These are phyloP conservation scores for Exocentrus adspersus DNA, from an alignment of 2,888 invertebrate genomes.

Conservation along the genomic window DNA sequence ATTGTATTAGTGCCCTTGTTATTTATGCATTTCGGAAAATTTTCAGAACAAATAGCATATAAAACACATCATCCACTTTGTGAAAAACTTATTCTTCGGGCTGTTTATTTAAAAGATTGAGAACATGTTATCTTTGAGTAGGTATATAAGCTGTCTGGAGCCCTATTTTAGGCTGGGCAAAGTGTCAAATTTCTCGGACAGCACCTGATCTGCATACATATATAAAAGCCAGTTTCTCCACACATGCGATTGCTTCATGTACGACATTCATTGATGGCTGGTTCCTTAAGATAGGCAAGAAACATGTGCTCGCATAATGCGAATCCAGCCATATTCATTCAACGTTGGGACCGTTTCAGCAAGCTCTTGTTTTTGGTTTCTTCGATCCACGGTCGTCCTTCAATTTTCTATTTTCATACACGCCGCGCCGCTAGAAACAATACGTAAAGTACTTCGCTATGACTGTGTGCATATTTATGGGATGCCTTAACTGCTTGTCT, in stretches of 20 bases:
- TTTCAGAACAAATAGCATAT: too few relatives aligned
- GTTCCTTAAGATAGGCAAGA: slow-evolving; percentile 52
- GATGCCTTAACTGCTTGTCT: slow-evolving; percentile 42
- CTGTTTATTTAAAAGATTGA: not conserved
- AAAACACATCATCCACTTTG: too few relatives aligned
- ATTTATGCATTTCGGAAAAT: too few relatives aligned
- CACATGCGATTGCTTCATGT: slow-evolving; percentile 41
- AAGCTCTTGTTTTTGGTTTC: slow-evolving; percentile 21
- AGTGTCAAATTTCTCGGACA: slow-evolving; percentile 25
- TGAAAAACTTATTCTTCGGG: too few relatives aligned
- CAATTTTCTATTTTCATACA: slow-evolving; percentile 29
- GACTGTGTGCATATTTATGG: slow-evolving; percentile 48
- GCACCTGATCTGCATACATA: slow-evolving; percentile 26
- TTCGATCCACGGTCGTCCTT: slow-evolving; percentile 7
- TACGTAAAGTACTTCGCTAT: slow-evolving; percentile 46
- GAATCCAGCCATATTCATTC: slow-evolving; percentile 49
- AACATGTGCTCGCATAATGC: slow-evolving; percentile 57
- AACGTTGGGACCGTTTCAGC: slow-evolving; percentile 28
- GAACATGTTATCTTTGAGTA: not conserved
- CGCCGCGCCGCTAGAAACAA: slow-evolving; percentile 41
- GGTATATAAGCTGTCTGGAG: not conserved
- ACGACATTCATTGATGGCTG: slow-evolving; percentile 52
- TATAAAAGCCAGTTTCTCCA: slow-evolving; percentile 30
- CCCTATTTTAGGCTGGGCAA: not conserved
- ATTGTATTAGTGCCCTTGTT: too few relatives aligned